Evolutionary conservation across 2,797 vertebrate genomes (phyloP).

Genomic region (Argyrosomus regius): DNA sequence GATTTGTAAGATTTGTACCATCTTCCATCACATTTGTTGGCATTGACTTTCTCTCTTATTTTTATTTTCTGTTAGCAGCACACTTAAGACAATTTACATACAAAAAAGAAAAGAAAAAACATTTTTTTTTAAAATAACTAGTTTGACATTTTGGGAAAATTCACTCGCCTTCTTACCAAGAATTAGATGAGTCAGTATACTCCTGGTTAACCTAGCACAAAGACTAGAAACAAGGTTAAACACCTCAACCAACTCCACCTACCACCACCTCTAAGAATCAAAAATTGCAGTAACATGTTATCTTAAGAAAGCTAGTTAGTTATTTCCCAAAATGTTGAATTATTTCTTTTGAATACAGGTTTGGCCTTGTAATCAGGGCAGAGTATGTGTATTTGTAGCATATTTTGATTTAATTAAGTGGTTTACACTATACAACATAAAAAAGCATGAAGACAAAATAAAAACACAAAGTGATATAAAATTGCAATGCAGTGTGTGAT

Average conservation of each 20-base stretch:
- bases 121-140: too few species aligned
- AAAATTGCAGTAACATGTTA: not conserved
- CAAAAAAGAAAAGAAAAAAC: too few species aligned
- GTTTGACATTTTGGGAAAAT: too few species aligned
- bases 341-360: not conserved
- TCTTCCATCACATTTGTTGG: not conserved
- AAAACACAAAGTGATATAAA: not conserved
- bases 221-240: not conserved
- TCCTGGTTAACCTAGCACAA: not conserved
- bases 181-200: too few species aligned
- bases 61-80: not conserved
- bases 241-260: not conserved
- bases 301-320: not conserved
- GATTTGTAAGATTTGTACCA: not conserved
- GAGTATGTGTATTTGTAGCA: not conserved
- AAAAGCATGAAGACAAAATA: not conserved
- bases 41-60: not conserved
- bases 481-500: not conserved
- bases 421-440: not conserved
- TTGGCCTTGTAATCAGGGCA: not conserved
- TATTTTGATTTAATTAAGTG: not conserved
- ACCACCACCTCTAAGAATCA: too few species aligned
- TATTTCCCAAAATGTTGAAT: not conserved
- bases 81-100: not conserved
- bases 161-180: too few species aligned